Conservation (phyloP, 2,888 invertebrate genomes). For the Morpho achilles region DNA sequence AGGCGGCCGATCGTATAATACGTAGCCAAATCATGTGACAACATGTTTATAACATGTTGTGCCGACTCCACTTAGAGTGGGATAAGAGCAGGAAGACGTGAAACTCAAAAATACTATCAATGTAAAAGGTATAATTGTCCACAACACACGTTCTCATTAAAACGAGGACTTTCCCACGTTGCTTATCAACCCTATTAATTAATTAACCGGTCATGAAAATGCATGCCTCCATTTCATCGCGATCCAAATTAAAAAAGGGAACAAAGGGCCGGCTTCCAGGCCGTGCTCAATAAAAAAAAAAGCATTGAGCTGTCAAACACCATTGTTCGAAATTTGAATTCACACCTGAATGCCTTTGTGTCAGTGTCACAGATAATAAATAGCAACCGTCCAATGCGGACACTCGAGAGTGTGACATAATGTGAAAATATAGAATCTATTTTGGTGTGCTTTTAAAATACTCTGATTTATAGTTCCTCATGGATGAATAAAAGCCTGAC, state of each 20-base stretch:
- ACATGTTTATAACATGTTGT: too few relatives aligned
- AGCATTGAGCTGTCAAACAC: constrained; percentile 39
- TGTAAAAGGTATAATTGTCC: background rate
- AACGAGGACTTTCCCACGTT: constrained; percentile 23
- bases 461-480: background rate
- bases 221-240: constrained; percentile 6
- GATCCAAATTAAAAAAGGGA: constrained; percentile 22
- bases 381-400: constrained; percentile 16
- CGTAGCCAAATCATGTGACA: too few relatives aligned
- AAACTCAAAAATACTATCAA: too few relatives aligned
- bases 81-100: too few relatives aligned
- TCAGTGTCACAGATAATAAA: constrained; percentile 26
- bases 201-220: constrained; percentile 20
- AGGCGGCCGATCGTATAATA: too few relatives aligned
- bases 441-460: constrained; percentile 1
- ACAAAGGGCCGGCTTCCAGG: constrained; percentile 18
- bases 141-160: constrained; percentile 1
- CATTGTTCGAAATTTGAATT: constrained; percentile 39
- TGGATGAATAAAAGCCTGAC: background rate
- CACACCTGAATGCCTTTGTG: constrained; percentile 37
- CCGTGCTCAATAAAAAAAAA: constrained; percentile 29
- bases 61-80: too few relatives aligned
- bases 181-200: constrained; percentile 24
- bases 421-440: background rate
- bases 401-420: constrained; percentile 1